Evolutionary conservation across 2,888 invertebrate genomes (phyloP).

Genomic region (Drosophila anceps): DNA sequence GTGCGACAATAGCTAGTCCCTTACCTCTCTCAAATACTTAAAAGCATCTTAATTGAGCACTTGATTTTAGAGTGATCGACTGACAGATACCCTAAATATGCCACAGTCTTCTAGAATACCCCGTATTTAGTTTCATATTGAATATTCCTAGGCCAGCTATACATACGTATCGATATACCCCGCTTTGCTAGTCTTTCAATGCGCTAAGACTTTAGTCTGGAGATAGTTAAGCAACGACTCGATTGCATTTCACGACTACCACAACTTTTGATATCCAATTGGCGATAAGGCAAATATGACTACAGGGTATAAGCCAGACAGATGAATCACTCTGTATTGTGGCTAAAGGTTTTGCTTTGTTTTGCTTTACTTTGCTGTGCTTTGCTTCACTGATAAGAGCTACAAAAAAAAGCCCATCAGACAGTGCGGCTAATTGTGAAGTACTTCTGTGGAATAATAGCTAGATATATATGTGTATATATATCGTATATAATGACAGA

Average conservation of each 20-base stretch:
- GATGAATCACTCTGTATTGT: slow-evolving; percentile 16
- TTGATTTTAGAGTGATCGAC: no score
- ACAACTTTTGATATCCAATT: slow-evolving; percentile 10
- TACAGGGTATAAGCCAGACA: slow-evolving; percentile 6
- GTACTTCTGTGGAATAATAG: slow-evolving; percentile 30
- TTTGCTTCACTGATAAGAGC: slow-evolving; percentile 41
- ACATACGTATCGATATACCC: background rate
- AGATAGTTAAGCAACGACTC: background rate
- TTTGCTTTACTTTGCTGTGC: background rate
- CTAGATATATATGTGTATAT: slow-evolving; percentile 24
- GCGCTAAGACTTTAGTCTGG: background rate
- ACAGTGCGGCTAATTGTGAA: slow-evolving; percentile 35
- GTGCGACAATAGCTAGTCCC: no score
- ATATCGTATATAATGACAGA: slow-evolving; percentile 12
- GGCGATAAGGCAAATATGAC: background rate
- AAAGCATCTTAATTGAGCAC: background rate
- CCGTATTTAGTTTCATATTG: background rate
- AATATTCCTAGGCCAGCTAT: background rate
- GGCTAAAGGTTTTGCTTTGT: background rate
- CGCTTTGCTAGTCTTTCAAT: background rate
- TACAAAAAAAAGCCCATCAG: slow-evolving; percentile 35
- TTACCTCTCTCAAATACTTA: background rate
- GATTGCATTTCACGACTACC: background rate
- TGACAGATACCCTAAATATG: background rate
- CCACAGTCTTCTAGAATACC: background rate